Base-by-base conservation (phyloP, 1,140 invertebrate genomes). In the Lordiphosa clarofinis region DNA sequence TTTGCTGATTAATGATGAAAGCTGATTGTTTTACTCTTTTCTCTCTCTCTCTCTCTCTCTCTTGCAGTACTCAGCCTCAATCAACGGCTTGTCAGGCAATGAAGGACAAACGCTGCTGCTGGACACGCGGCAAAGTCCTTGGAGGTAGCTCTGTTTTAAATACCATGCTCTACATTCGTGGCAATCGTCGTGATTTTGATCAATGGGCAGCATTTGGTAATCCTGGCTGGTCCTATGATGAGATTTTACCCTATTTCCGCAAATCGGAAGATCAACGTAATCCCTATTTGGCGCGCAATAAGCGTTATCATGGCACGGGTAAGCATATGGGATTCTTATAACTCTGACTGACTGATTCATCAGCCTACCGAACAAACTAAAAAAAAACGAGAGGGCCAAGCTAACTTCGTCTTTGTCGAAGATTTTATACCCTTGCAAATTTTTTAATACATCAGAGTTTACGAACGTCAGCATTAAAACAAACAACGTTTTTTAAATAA, bases 91-190 rank as follows among this genome's bases (percentile, higher is more conserved):
- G 96, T 63, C 94, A 94, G 82, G 95, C 94, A 0, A 95, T 96
- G 94, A 90, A 92, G 37, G 94, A 95, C 78, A 92, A 92, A 33
- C 90, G 95, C 33, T 96, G 95, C 81, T 94, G 93, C 65, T 96
- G 95, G 95, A 96, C 95, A 0, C 91, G 95, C 50, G 95, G 95
- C 38, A 96, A 96, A 89, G 92, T 95, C 3, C 87, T 96, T 8
- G 97, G 97, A 0, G 98, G 97, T 0, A 97, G 95, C 0, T 94
- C 93, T 10, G 95, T 96, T 1, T 88, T 96, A 0, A 96, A 96
- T 66, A 95, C 95, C 0, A 96, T 99, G 97, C 92, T 98, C 0
- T 98, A 98, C 87, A 93, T 98, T 4, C 90, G 97, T 55, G 97
- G 97, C 0, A 97, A 98, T 90, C 92, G 93, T 56, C 90, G 93